These are phyloP conservation scores for Beroe forskalii DNA, from an alignment of 37 sponge, comb jelly and placozoan species.

Conservation along the genomic window DNA sequence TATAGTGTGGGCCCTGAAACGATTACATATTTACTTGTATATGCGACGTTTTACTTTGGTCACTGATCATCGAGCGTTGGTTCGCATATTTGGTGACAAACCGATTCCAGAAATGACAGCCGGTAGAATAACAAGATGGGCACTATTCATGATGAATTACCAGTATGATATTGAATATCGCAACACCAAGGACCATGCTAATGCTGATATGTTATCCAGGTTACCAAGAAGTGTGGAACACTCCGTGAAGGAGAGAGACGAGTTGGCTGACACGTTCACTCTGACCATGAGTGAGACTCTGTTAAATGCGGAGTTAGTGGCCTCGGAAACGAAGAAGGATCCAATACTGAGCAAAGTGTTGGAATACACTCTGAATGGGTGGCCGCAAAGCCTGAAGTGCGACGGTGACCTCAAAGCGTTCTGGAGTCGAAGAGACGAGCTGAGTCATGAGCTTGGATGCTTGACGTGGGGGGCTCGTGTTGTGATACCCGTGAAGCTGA, in stretches of 20 bases:
- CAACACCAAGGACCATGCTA: constrained; percentile 67
- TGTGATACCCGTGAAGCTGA: constrained; percentile 13
- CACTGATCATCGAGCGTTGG: constrained; percentile 64
- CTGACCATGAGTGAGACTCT: not conserved
- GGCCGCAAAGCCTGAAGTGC: constrained; percentile 59
- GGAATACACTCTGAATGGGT: constrained; percentile 54
- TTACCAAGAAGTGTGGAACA: constrained; percentile 65
- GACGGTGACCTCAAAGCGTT: not conserved
- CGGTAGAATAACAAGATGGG: constrained; percentile 36
- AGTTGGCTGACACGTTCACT: not conserved
- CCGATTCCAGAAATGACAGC: constrained; percentile 57
- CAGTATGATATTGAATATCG: constrained; percentile 70
- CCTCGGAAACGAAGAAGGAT: constrained; percentile 63
- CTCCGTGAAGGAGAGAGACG: not conserved
- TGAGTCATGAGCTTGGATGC: not conserved
- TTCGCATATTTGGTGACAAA: constrained; percentile 35
- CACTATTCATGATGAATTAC: constrained; percentile 67
- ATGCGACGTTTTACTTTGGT: constrained; percentile 65
- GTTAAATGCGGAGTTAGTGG: constrained; percentile 10
- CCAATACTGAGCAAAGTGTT: constrained; percentile 68
- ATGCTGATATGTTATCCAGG: constrained; percentile 72
- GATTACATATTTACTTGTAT: constrained; percentile 71
- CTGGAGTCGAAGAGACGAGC: constrained; percentile 27
- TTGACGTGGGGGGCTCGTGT: constrained; percentile 21
- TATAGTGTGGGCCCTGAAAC: constrained; percentile 65